Base-by-base conservation (phyloP, 2,113 vertebrate species). In the Sceloporus undulatus region DNA sequence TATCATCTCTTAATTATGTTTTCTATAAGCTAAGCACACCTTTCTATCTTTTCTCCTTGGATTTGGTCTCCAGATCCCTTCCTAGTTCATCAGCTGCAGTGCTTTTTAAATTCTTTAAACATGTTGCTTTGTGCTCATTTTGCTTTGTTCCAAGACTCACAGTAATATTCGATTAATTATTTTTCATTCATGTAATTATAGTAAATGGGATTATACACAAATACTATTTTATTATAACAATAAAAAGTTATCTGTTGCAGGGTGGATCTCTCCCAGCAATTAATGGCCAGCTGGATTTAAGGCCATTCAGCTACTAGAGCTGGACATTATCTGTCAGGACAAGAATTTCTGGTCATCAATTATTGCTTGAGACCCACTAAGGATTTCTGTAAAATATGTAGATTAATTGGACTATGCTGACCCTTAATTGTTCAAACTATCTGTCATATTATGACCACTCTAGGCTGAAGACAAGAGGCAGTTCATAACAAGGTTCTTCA, bases 361-460 rank as follows among this genome's bases (percentile, higher is more conserved):
- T 94, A 92, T 65, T 90, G 77, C 90, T 90, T 94, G 94, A 92
- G 93, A 89, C 84, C 74, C 38, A 85, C 89, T 90, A 25, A 77
- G 83, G 76, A n/a, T 68, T 85, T 92, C 83, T 93, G 87, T 90
- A 91, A 90, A 94, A 92, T 80, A 85, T 88, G 66, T 4, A 0
- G 73, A 94, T 96, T 92, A 93, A 93, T 92, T 91, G 87, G 92
- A 92, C 91, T 93, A 84, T 71, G 29, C 25, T 94, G 91, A 93
- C 83, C 90, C 90, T 93, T 87, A 91, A 84, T 87, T 79, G 79
- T 80, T 91, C 81, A 88, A 95, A 93, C 91, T 92, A 85, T 62
- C 48, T 59, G 73, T 81, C 54, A 77, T 85, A 92, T 79, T 85
- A 89, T 82, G 92, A 89, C 93, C 0, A 0, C 62, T 82, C 65